Evolutionary conservation across 2,888 invertebrate genomes (phyloP), one percentile per base, ranked within the genome.

Genomic region (Athetis lepigone): DNA sequence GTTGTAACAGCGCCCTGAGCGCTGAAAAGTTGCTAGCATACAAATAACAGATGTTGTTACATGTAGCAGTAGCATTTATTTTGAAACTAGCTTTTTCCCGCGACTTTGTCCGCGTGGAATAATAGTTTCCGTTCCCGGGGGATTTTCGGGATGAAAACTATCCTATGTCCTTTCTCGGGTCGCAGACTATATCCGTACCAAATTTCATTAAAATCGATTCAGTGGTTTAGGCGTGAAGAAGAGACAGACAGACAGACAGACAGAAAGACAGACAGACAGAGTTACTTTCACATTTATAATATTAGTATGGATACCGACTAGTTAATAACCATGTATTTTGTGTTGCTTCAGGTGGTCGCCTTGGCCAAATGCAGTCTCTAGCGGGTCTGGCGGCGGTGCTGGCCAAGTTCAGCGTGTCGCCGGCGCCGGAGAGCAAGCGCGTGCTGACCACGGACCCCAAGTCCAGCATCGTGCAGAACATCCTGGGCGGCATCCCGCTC

Each of bases 341-440:
- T 64, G 55, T 61, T 60, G 7, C 73, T 79, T 23, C 74, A 92
- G 92, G 92, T 2, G 88, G 85, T 60, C 88, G 92, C 0, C 69
- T 92, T n/a, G 92, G 90, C 0, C 80, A 85, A 60, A 91, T 92
- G 92, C 92, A 92, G 83, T 92, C 92, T 2, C 64, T 92, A 65
- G 91, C 92, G 4, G 92, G 92, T 0, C 79, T 92, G 64, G 92
- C 92, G 16, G 91, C 92, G 9, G 81, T 92, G 37, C 80, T 92
- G 70, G 75, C 88, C 23, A 82, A 74, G 64, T 90, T 85, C 79
- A 76, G 81, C 2, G 91, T 92, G 67, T 47, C 70, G 18, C 91
- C 91, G 7, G 90, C 90, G n/a, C 72, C 72, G 2, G 81, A 85
- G 4, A 72, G 58, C 42, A 81, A 47, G 19, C 80, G 87, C 2